phyloP scores from a whole-genome alignment of 2,113 vertebrate species.

The Puntigrus tetrazona region DNA sequence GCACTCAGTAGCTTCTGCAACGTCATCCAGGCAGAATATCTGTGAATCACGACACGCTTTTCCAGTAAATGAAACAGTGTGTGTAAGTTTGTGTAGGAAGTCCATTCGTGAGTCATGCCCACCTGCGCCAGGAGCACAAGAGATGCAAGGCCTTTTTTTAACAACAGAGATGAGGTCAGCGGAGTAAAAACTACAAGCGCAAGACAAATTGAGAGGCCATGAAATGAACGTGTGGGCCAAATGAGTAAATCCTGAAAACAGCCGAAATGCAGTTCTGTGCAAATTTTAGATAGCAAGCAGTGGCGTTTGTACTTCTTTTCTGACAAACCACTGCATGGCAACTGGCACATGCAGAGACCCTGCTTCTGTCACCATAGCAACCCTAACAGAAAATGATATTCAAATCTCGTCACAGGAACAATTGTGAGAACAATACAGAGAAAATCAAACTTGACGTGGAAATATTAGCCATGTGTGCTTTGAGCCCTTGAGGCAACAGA shows the following conservation, averaged over 20 bases:
- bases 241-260: background rate
- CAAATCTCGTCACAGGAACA: conserved; percentile 66
- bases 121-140: conserved; percentile 13
- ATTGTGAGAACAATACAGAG: conserved; percentile 40
- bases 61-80: background rate
- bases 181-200: conserved; percentile 15
- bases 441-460: conserved; percentile 15
- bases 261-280: background rate
- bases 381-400: conserved; percentile 67
- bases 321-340: conserved; percentile 66
- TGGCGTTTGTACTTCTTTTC: conserved; percentile 35
- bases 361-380: conserved; percentile 71
- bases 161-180: conserved; percentile 9
- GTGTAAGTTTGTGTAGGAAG: conserved; percentile 18
- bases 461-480: background rate
- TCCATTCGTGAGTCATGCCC: conserved; percentile 43
- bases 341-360: conserved; percentile 64
- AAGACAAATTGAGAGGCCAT: background rate
- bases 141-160: background rate
- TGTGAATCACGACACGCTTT: conserved; percentile 22
- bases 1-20: background rate
- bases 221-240: background rate
- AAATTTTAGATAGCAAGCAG: conserved; percentile 9
- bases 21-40: conserved; percentile 13
- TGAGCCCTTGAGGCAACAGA: background rate